Evolutionary conservation across 2,888 invertebrate species (phyloP).

Genomic region (Sylvicola fuscatus): DNA sequence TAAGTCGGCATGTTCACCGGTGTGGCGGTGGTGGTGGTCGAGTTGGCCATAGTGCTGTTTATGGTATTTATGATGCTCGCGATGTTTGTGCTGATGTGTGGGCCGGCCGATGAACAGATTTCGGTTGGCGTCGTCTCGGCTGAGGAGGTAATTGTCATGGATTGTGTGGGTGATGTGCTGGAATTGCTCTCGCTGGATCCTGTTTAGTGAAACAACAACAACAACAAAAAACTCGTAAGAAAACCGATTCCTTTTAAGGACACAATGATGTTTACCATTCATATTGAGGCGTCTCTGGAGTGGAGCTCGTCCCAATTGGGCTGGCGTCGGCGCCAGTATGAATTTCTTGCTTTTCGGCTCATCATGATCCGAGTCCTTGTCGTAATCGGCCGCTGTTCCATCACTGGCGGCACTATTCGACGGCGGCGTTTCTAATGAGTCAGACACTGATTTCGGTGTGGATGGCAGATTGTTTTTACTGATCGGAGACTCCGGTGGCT

Average conservation of each 20-base stretch:
- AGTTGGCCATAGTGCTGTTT: neutral
- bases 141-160: neutral
- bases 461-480: slow-evolving; percentile 18
- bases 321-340: slow-evolving; percentile 82
- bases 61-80: neutral
- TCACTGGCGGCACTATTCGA: slow-evolving; percentile 7
- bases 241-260: too few species aligned
- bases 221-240: too few species aligned
- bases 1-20: slow-evolving; percentile 14
- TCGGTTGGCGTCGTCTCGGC: neutral
- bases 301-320: slow-evolving; percentile 78
- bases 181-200: too few species aligned
- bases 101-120: neutral
- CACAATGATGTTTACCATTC: slow-evolving; percentile 31
- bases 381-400: slow-evolving; percentile 9
- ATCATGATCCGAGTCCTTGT: slow-evolving; percentile 12
- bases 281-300: slow-evolving; percentile 70
- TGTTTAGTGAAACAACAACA: too few species aligned
- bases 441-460: slow-evolving; percentile 20
- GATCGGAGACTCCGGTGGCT: slow-evolving; percentile 18
- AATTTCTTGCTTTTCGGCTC: slow-evolving; percentile 28
- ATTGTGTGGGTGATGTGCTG: neutral
- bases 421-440: slow-evolving; percentile 4
- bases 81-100: neutral
- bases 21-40: slow-evolving; percentile 14